phyloP scores from a whole-genome alignment of 2,113 vertebrate species.

The Sula dactylatra region DNA sequence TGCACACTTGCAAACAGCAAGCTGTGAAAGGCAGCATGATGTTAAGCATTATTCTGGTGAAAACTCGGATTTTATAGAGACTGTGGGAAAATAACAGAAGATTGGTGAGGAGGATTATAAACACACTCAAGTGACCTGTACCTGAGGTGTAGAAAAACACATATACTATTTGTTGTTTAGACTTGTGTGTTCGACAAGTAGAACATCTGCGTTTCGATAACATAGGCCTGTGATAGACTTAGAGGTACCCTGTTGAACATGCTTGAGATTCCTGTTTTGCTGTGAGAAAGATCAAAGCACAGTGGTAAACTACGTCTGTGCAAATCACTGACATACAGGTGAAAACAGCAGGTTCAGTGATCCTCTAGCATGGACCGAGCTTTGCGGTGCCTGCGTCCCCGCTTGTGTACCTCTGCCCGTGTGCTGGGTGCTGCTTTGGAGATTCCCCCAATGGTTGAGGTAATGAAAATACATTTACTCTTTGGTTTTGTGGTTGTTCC shows the following conservation, averaged over 20 bases:
- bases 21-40: background rate
- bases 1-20: background rate
- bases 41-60: background rate
- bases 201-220: background rate
- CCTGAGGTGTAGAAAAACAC: background rate
- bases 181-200: background rate
- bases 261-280: background rate
- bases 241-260: accelerated
- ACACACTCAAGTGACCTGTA: background rate
- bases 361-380: background rate
- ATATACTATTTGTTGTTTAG: background rate
- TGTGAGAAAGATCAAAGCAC: background rate
- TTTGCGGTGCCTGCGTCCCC: accelerated
- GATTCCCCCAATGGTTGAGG: no score
- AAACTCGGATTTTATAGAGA: background rate
- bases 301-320: background rate
- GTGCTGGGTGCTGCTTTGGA: background rate
- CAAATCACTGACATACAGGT: background rate
- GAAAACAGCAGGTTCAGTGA: background rate
- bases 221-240: background rate
- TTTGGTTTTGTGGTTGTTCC: background rate
- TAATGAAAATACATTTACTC: background rate
- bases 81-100: background rate
- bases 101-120: background rate
- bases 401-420: background rate